Conservation (phyloP, 2,113 vertebrate genomes). For the Oreochromis tanganicae region DNA sequence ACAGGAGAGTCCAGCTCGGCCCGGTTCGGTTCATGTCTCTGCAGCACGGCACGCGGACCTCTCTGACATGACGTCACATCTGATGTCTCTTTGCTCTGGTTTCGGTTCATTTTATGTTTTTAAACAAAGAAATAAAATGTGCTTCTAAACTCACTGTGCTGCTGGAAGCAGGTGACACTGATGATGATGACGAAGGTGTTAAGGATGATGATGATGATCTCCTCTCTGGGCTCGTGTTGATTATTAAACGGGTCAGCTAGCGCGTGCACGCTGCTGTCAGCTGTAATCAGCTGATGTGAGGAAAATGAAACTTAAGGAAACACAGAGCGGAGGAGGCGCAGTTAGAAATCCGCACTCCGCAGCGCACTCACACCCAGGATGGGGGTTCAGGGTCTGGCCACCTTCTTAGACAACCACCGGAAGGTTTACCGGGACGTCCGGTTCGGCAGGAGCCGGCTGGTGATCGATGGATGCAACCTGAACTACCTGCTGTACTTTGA, state of each 20-base stretch:
- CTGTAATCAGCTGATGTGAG: background rate
- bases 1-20: too few relatives aligned
- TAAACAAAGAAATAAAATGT: too few relatives aligned
- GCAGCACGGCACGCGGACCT: too few relatives aligned
- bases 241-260: background rate
- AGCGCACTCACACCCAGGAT: background rate
- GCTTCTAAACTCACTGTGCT: too few relatives aligned
- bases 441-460: constrained; percentile 69
- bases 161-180: too few relatives aligned
- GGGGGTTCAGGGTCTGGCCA: constrained; percentile 71
- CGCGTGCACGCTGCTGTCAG: background rate
- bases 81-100: too few relatives aligned
- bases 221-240: too few relatives aligned
- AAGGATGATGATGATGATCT: too few relatives aligned
- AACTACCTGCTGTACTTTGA: constrained; percentile 70
- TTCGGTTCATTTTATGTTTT: too few relatives aligned
- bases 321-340: accelerated
- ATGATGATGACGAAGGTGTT: too few relatives aligned
- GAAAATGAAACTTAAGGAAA: constrained; percentile 34
- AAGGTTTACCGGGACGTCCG: constrained; percentile 57
- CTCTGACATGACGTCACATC: too few relatives aligned
- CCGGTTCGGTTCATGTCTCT: too few relatives aligned
- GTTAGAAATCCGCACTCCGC: accelerated
- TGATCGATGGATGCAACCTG: constrained; percentile 81
- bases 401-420: constrained; percentile 52